Evolutionary conservation across 2,888 invertebrate genomes (phyloP), one percentile per base, ranked within the genome.

Genomic region (Congeria kusceri): DNA sequence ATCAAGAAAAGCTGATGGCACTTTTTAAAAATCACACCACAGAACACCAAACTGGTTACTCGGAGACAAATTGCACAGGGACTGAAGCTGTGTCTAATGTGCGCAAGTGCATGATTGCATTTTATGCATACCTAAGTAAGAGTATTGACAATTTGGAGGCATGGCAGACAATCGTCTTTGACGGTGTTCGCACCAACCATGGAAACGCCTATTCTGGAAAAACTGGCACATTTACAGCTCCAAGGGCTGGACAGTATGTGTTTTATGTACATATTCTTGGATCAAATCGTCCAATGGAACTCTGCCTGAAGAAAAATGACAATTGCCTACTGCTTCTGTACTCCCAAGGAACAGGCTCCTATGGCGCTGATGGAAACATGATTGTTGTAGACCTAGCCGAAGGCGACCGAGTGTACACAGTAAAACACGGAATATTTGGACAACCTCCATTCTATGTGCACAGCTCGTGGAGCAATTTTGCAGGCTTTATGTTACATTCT

Each of bases 131-230:
- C 1, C 47, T 49, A 28, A 18, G 1, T 3, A 49, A 49, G 27
- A 63, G 20, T 13, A 53, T 63, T 46, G 63, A 46, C 11, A 5
- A 63, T 20, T 5, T 63, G 23, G 2, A 63, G 27, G 4, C 63
- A 7, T 63, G 63, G 63, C 23, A 63, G 11, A 63, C 63, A 25
- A 9, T 63, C 27, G 47, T 63, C 23, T 63, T 63, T 46, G 44
- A 39, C 20, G 27, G 9, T 23, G 63, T 63, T n/a, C 9, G 7
- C 9, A 63, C 20, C 3, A 63, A 63, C 25, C 39, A 46, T 18
- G 63, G 63, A 46, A 46, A 27, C 18, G 47, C 46, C 25, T 63
- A 63, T 25, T 46, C 39, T 11, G 46, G 47, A 9, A 63, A 11
- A 5, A 27, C 46, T 27, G 63, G 63, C 7, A 25, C 18, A 63